phyloP scores from a whole-genome alignment of 2,888 invertebrate genomes.

The Drosophila neonasuta region DNA sequence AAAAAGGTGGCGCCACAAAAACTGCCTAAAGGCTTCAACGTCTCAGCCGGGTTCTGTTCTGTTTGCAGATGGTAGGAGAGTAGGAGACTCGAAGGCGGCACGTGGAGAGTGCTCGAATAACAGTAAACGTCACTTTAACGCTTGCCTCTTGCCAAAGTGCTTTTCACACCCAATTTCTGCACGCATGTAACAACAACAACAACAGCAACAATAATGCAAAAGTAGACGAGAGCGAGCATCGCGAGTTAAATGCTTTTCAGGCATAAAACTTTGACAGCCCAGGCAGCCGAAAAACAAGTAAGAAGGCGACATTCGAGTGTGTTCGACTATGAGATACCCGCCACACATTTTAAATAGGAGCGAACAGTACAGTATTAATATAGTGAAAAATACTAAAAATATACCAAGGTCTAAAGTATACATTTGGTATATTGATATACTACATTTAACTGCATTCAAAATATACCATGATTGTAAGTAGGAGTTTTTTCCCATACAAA shows the following conservation, averaged over 20 bases:
- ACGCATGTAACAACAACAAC: constrained; percentile 55
- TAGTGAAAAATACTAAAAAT: too few relatives aligned
- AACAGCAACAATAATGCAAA: constrained; percentile 28
- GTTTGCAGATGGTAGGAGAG: constrained; percentile 3
- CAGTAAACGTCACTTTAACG: constrained; percentile 71
- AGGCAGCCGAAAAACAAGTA: constrained; percentile 23
- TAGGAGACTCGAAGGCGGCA: constrained; percentile 13
- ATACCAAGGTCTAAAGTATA: too few relatives aligned
- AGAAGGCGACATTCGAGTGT: too few relatives aligned
- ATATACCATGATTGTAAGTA: too few relatives aligned
- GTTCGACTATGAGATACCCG: too few relatives aligned
- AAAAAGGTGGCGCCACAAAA: constrained; percentile 27
- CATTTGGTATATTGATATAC: too few relatives aligned
- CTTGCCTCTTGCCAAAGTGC: constrained; percentile 56
- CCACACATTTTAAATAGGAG: too few relatives aligned
- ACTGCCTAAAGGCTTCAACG: constrained; percentile 64
- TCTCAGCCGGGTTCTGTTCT: constrained; percentile 16
- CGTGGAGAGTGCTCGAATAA: constrained; percentile 54
- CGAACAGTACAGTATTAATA: too few relatives aligned
- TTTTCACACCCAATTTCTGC: constrained; percentile 73
- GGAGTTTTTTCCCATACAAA: too few relatives aligned
- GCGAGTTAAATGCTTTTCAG: constrained; percentile 66
- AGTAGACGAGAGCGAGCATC: constrained; percentile 43
- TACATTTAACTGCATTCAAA: too few relatives aligned
- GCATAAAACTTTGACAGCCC: constrained; percentile 60